Base-by-base conservation (phyloP, 2,113 vertebrate species). In the Pollachius pollachius region DNA sequence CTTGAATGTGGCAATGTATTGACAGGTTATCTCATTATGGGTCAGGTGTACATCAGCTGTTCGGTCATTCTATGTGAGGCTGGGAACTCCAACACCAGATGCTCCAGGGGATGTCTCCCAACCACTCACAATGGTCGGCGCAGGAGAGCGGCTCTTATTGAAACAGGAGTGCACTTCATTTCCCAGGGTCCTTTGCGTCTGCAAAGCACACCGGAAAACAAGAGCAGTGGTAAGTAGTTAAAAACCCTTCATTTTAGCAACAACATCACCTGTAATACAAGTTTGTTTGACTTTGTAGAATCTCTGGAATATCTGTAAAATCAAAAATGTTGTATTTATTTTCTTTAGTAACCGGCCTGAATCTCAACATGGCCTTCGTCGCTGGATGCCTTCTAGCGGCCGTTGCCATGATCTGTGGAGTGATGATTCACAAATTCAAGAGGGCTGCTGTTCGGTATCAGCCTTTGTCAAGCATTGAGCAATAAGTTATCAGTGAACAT, bases 181-280 rank as follows among this genome's bases (percentile, higher is more conserved):
- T 92, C 91, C 79, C 92, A 93, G 85, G 91, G 92, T 34, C 89
- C 91, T 11, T 48, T 93, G 71, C 81, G 82, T 6, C 18, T 92
- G 13, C 79, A 13, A 68, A 79, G 69, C 34, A 73, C 79, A 25
- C 52, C 30, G 6, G 30, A 34, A 34, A 34, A 76, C 30, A 74
- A 78, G 48, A 17, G 0, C 27, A 16, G 18, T 12, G 41, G 75
- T 64, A 66, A 48, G 1, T n/a, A 3, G n/a, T 57, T 54, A 3
- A 54, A 15, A 16, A 54, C 9, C 12, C 1, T 54, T 54, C 3
- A 54, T 54, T 13, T 15, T 54, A 16, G n/a, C 13, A n/a, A 57
- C n/a, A 16, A 57, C 7, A 6, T 17, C 54, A 57, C 15, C 4
- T 17, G n/a, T 57, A 57, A 57, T 17, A 57, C n/a, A 57, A 57